Percentiles rank a stretch among this genome's conserved stretches.
Conservation (phyloP, 2,113 vertebrate species). For the Ictalurus furcatus region DNA sequence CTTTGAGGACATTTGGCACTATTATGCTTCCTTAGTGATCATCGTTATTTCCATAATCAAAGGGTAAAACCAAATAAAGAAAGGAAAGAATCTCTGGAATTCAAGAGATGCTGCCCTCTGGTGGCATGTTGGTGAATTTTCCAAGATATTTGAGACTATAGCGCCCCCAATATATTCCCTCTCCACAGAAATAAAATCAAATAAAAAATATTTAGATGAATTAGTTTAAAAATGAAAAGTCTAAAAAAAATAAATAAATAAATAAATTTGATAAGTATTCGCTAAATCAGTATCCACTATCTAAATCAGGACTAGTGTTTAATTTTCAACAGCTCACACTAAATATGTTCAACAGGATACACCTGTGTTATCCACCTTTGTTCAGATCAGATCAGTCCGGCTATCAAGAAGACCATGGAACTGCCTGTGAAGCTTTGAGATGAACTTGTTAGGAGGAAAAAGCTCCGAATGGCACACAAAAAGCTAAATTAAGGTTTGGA, state of each 20-base stretch:
- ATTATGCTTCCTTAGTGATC: too few species aligned
- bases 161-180: not conserved
- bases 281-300: not conserved
- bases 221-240: not conserved
- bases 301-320: not conserved
- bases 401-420: not conserved
- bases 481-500: too few species aligned
- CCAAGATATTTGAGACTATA: not conserved
- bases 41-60: not conserved
- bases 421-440: not conserved
- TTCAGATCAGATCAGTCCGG: not conserved
- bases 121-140: not conserved
- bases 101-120: not conserved
- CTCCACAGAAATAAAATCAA: not conserved
- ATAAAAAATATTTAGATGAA: not conserved
- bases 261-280: not conserved
- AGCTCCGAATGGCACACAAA: not conserved
- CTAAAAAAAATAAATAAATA: not conserved
- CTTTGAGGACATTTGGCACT: too few species aligned
- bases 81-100: not conserved
- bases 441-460: not conserved
- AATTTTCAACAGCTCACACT: not conserved
- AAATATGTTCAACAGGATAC: not conserved
- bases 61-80: not conserved
- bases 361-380: not conserved